Evolutionary conservation across 2,113 vertebrate genomes (phyloP), one percentile per base, ranked within the genome.

Genomic region (Mesembrinibis cayennensis): DNA sequence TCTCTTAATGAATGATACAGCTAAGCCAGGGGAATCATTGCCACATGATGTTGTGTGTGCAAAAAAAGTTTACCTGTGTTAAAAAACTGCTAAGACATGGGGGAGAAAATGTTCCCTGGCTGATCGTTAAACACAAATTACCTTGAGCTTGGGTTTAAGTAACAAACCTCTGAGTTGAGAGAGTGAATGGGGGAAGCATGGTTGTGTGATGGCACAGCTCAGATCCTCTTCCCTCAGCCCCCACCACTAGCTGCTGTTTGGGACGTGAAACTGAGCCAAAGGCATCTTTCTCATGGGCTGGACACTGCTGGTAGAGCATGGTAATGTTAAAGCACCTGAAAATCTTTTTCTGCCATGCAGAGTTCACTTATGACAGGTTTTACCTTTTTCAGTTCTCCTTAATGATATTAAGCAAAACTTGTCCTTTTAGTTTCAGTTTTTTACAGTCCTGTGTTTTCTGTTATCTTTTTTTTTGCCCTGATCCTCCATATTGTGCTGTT

Each of bases 391-490:
- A 53, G 14, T 61, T 82, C 14, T 17, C 15, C 22, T 42, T 84
- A 76, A 72, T 17, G 6, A 50, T 17, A 9, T 56, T 47, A 67
- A 70, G 29, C 34, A 74, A 70, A 62, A 25, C 27, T 42, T 32
- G 4, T 44, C 32, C 11, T 53, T 38, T 45, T 45, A 5, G 14
- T 59, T 78, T 69, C 56, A 71, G 8, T 42, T 69, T 73, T 78
- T 29, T 69, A 32, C 4, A 82, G 6, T 44, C 11, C 10, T 14
- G 6, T 56, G 5, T 40, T 82, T 85, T 76, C 21, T 52, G 2
- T 66, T 30, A 27, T 25, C 2, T 16, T 42, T 45, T 20, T 10
- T 2, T 1, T 0, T 4, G 0, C 0, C 47, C 23, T 1, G 1
- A 6, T 50, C 13, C 11, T 63, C 30, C 6, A 12, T 27, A 34